Base-by-base conservation (phyloP, 2,888 invertebrate genomes). In the Lumbricus terrestris region DNA sequence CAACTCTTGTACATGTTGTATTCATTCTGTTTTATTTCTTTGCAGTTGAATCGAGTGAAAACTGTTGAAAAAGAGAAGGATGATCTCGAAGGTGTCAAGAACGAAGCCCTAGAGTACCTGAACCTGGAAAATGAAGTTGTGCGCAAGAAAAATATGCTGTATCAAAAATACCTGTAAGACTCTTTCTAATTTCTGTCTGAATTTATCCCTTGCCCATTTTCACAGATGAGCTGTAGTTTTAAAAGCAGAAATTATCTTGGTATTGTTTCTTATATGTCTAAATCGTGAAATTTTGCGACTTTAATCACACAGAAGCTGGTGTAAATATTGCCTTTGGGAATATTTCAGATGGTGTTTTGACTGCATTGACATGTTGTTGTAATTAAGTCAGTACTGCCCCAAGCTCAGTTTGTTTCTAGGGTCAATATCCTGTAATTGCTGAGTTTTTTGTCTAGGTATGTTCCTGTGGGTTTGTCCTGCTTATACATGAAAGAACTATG, bases 51-150 rank as follows among this genome's bases (percentile, higher is more conserved):
- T 94, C 96, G 98, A 91, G 96, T 98, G 13, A 97, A 97, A 93
- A 95, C 97, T 42, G 95, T 95, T 11, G 95, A 95, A 92, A 95
- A 95, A 90, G 95, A 95, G 91, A 95, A 95, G 92, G 94, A 95
- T 90, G 94, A 94, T n/a, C 91, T 96, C 90, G 95, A 95, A 91
- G 95, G 94, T 16, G 94, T 95, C 0, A 95, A 95, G 91, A 94
- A 95, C 91, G 95, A 95, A 91, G 95, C 95, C 15, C 92, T 95
- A 8, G 94, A 94, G 97, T 98, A 16, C 97, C 96, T 99, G 93
- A 96, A 96, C 92, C 94, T 96, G 35, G 97, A 98, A 94, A 99
- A 99, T 94, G 96, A 96, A 6, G 95, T 97, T 1, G 96, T 96
- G 2, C 95, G 96, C 90, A 96, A 96, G 4, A 96, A 96, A 91